Conservation (phyloP, 2,888 invertebrate genomes). For the Dryomyza anilis region DNA sequence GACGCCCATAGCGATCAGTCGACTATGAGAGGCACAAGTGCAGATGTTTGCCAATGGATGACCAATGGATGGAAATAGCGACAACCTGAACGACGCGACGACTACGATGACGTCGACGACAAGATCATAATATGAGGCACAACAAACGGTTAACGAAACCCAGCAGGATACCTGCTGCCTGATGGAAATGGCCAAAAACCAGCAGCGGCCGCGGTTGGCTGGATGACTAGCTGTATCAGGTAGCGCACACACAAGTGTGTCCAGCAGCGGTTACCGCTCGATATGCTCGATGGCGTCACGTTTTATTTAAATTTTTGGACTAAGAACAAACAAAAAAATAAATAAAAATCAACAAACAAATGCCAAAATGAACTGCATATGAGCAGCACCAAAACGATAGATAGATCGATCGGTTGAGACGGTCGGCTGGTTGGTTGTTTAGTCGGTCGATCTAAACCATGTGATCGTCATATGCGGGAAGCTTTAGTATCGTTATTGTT, state of each 20-base stretch:
- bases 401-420: no score
- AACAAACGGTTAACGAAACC: constrained; percentile 22
- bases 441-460: constrained; percentile 1
- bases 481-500: background rate
- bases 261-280: constrained; percentile 50
- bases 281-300: constrained; percentile 36
- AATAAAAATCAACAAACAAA: background rate
- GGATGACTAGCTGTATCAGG: constrained; percentile 8
- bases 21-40: constrained; percentile 13
- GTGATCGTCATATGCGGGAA: constrained; percentile 1
- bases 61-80: background rate
- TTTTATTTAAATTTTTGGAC: constrained; percentile 37
- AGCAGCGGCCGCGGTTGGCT: no score
- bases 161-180: constrained; percentile 15
- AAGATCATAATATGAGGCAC: constrained; percentile 22
- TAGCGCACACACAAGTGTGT: constrained; percentile 47
- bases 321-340: background rate
- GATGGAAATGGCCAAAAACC: no score
- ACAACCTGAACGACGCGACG: constrained; percentile 12
- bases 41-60: background rate
- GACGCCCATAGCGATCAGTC: background rate
- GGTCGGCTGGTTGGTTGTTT: no score
- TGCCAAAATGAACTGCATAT: background rate
- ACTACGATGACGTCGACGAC: constrained; percentile 10
- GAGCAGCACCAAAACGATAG: background rate